A percentile compares a stretch with the other conserved stretches of the same genome.
These are phyloP conservation scores for Gymnogyps californianus DNA, from an alignment of 2,113 vertebrate species.

Conservation along the genomic window DNA sequence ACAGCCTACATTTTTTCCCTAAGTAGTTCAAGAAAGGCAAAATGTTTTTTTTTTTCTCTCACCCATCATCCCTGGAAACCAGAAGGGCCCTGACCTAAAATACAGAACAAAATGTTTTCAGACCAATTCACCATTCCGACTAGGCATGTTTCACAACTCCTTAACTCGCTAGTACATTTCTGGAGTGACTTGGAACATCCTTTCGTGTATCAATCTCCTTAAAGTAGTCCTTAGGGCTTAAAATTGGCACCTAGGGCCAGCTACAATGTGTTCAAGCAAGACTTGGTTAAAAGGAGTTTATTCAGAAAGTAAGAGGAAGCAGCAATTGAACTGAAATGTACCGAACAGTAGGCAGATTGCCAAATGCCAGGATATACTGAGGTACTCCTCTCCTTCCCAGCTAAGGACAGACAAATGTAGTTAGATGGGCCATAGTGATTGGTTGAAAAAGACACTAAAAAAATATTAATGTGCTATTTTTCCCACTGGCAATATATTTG, in stretches of 20 bases:
- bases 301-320: constrained; percentile 16
- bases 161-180: neutral
- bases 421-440: neutral
- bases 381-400: neutral
- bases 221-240: neutral
- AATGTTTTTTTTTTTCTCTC: neutral
- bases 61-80: neutral
- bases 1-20: neutral
- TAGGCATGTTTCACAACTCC: neutral
- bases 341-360: neutral
- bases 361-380: neutral
- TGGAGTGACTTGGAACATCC: neutral
- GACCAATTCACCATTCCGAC: neutral
- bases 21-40: neutral
- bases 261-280: neutral
- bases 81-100: neutral
- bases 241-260: neutral
- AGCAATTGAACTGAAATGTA: constrained; percentile 14
- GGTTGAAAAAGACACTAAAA: neutral
- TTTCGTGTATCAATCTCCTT: neutral
- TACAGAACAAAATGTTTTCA: neutral
- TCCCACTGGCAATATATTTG: neutral
- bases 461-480: neutral
- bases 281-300: constrained; percentile 37
- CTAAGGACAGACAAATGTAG: neutral